Evolutionary conservation across 2,113 vertebrate genomes (phyloP), one percentile per base, ranked within the genome.

Genomic region (Poicephalus meyeri): DNA sequence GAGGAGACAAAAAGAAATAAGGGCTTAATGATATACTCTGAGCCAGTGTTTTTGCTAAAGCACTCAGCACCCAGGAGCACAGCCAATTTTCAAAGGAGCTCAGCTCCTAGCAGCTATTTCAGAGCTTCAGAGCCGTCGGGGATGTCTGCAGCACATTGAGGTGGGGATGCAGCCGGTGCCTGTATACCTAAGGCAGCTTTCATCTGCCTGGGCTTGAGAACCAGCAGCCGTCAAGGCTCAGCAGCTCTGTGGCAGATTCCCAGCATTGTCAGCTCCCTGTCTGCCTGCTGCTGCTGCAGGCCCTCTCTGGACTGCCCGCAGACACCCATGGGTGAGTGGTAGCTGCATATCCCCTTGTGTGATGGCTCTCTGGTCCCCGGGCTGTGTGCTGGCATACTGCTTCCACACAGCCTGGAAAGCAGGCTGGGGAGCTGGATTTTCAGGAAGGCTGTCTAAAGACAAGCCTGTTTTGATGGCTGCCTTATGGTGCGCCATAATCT

Each of bases 131-230:
- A n/a, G 70, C 35, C 1, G 0, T 15, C 0, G 2, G 60, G 64
- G 6, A 1, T 0, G 0, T n/a, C 56, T 13, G 3, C 0, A 0
- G 23, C 2, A 0, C 33, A 0, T 28, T 0, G 1, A 28, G 64
- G 19, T 53, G 50, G 53, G 71, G 74, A 50, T 46, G 78, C 42
- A 52, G 50, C 16, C 5, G 1, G 53, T 1, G 1, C 31, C 33
- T 9, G 20, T 2, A 24, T 15, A 11, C 16, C 58, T 2, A 13
- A 42, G 44, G 29, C 65, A 56, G 26, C 37, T 68, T 92, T 56
- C 42, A 55, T 31, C 56, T 16, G 12, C 39, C 33, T 18, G 52
- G 58, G 35, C 52, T 74, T 8, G 58, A 77, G 58, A 76, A 37
- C 35, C 66, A 56, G 64, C 39, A 52, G 70, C 63, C 2, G 0